Evolutionary conservation across 2,113 vertebrate genomes (phyloP).

Genomic region (Paedocypris sp.): DNA sequence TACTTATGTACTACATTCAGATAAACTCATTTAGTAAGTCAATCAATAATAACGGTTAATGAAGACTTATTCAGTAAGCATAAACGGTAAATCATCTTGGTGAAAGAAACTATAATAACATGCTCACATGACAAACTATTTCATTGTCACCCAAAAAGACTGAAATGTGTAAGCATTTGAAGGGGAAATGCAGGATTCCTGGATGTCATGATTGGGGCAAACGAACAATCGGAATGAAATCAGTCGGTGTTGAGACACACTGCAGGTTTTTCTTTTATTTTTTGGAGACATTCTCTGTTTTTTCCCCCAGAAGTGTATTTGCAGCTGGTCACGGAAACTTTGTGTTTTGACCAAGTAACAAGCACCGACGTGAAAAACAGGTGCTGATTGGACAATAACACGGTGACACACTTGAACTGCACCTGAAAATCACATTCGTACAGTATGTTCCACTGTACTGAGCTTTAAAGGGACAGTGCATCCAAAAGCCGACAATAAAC

Average conservation of each 20-base stretch:
- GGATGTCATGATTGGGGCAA: not conserved
- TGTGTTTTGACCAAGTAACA: not conserved
- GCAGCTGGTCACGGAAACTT: not conserved
- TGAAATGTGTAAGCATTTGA: conserved; percentile 20
- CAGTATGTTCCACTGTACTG: not conserved
- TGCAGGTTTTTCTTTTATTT: not conserved
- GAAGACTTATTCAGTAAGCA: conserved; percentile 60
- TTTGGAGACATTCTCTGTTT: not conserved
- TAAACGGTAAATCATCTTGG: conserved; percentile 45
- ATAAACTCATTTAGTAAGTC: conserved; percentile 71
- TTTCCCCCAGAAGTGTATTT: not conserved
- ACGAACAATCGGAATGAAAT: not conserved
- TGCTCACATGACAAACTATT: conserved; percentile 97
- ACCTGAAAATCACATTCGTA: not conserved
- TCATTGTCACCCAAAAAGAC: conserved; percentile 55
- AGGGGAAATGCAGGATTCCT: conserved; percentile 20
- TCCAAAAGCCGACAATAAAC: no score
- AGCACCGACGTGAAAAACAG: not conserved
- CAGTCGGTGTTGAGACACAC: no score
- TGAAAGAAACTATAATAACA: conserved; percentile 52
- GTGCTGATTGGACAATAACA: not conserved
- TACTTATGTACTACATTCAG: conserved; percentile 82
- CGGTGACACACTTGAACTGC: not conserved
- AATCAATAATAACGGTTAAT: conserved; percentile 48
- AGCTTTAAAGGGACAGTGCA: not conserved